Conservation (phyloP, 92 coral and sea anemone species). For the Bergia sp. region DNA sequence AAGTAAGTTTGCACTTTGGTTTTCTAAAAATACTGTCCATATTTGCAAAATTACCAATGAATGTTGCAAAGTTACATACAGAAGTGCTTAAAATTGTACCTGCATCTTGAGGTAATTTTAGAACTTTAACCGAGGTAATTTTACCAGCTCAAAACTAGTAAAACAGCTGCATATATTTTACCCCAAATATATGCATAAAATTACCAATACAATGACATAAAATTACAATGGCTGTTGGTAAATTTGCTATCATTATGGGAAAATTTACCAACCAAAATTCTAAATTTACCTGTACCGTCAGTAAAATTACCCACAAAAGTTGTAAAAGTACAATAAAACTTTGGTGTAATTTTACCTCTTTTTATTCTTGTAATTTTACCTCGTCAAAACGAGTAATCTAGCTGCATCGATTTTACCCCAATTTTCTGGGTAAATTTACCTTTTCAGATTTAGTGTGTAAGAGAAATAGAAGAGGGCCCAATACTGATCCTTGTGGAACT, state of each 20-base stretch:
- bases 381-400: neutral
- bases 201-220: neutral
- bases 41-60: too few relatives aligned
- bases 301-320: neutral
- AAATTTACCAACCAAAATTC: constrained; percentile 4
- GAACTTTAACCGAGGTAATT: neutral
- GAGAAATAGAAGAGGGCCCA: too few relatives aligned
- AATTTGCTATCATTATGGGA: neutral
- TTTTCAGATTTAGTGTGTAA: too few relatives aligned
- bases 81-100: neutral
- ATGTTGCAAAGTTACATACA: too few relatives aligned
- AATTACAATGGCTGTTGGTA: neutral
- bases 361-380: neutral
- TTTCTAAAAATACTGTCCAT: neutral
- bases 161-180: neutral
- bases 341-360: neutral
- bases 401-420: constrained; percentile 2
- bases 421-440: neutral
- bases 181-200: constrained; percentile 3
- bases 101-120: constrained; percentile 7
- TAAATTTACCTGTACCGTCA: neutral
- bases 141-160: neutral
- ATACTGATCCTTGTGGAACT: too few relatives aligned
- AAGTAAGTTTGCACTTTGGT: constrained; percentile 1
- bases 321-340: neutral